Percentiles rank a stretch among this genome's conserved stretches.
These are phyloP conservation scores for Hydropsyche betteni DNA, from an alignment of 2,888 invertebrate species.

Conservation along the genomic window DNA sequence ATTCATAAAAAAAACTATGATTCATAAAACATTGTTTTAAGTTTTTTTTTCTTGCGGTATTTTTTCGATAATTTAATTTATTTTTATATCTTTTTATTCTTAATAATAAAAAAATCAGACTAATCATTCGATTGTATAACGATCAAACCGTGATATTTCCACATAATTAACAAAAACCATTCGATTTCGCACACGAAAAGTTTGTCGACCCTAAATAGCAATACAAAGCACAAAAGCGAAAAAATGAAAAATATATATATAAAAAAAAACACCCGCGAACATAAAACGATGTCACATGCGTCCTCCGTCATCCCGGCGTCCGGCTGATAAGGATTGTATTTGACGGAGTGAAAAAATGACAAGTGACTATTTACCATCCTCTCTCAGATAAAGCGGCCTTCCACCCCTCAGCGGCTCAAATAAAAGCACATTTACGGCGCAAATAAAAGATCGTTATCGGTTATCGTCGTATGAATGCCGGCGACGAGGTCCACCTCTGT, in stretches of 20 bases:
- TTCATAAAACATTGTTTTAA: no score
- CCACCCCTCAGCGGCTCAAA: slow-evolving; percentile 44
- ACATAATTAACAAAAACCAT: no score
- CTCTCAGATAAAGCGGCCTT: slow-evolving; percentile 35
- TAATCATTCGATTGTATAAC: no score
- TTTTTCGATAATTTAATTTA: no score
- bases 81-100: no score
- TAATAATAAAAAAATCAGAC: no score
- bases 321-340: slow-evolving; percentile 49
- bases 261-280: slow-evolving; percentile 10
- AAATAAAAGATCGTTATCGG: slow-evolving; percentile 52
- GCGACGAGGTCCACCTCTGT: not conserved
- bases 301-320: slow-evolving; percentile 32
- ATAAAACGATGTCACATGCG: slow-evolving; percentile 8
- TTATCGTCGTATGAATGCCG: slow-evolving; percentile 46
- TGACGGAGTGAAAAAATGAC: slow-evolving; percentile 52
- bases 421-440: slow-evolving; percentile 51
- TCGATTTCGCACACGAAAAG: not conserved
- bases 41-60: not conserved
- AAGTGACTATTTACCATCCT: slow-evolving; percentile 51
- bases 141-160: no score
- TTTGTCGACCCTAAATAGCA: not conserved
- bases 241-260: not conserved
- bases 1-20: not conserved
- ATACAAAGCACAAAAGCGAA: not conserved